Conservation (phyloP, 2,113 vertebrate genomes). For the Grallaria varia region DNA sequence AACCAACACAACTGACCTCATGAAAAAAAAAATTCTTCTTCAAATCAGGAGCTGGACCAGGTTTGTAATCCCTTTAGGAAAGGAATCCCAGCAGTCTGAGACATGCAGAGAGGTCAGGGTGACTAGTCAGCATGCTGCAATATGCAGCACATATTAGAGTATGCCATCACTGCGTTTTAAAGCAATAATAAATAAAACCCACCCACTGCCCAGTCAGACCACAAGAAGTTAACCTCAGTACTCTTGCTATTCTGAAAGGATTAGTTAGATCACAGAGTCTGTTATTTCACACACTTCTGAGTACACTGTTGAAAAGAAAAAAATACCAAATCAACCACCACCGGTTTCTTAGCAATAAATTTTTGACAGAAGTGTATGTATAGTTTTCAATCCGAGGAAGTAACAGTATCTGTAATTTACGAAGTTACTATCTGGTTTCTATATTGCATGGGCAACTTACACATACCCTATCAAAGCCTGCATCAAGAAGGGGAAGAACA, state of each 20-base stretch:
- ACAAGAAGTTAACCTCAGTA: not conserved
- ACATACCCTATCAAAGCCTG: constrained; percentile 92
- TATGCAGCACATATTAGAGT: rapidly evolving
- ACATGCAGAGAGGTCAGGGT: not conserved
- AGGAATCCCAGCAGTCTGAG: not conserved
- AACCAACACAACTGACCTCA: not conserved
- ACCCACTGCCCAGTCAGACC: not conserved
- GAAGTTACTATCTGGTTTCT: not conserved
- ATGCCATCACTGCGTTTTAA: not conserved
- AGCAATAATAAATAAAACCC: not conserved
- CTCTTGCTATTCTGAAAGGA: not conserved
- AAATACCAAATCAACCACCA: not conserved
- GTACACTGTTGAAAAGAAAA: not conserved
- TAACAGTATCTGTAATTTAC: not conserved
- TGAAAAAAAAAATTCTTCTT: not conserved
- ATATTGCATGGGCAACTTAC: not conserved
- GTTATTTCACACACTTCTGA: not conserved
- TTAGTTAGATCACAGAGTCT: not conserved
- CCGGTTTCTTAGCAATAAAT: not conserved
- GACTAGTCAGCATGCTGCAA: not conserved
- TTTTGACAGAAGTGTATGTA: not conserved
- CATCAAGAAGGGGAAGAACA: constrained; percentile 88
- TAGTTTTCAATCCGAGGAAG: not conserved
- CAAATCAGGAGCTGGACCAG: not conserved
- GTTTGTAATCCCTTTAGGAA: not conserved